A percentile compares a stretch with the other conserved stretches of the same genome.
Conservation (phyloP, 2,888 invertebrate species). For the Vandiemenella viatica region DNA sequence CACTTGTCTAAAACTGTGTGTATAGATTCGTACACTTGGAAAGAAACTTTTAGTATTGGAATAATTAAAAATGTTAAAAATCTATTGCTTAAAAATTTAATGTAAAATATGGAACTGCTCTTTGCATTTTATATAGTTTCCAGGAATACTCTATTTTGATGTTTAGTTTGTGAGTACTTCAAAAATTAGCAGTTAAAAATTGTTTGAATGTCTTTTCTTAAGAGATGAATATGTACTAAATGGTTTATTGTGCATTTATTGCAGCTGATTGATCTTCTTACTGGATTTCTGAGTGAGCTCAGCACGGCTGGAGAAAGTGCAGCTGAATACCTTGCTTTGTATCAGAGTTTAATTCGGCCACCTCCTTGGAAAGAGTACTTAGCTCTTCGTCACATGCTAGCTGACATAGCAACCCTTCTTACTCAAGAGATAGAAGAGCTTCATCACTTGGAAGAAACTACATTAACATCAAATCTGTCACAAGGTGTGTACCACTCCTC, state of each 20-base stretch:
- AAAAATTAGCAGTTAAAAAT: too few relatives aligned
- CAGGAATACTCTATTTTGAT: too few relatives aligned
- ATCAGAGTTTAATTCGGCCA: slow-evolving; percentile 69
- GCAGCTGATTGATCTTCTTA: slow-evolving; percentile 68
- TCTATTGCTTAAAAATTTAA: too few relatives aligned
- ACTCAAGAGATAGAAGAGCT: slow-evolving; percentile 79
- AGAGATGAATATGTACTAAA: background rate
- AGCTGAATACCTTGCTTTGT: slow-evolving; percentile 76
- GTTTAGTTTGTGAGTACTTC: too few relatives aligned
- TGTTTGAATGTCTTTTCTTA: background rate
- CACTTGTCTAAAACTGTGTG: too few relatives aligned
- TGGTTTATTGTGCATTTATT: slow-evolving; percentile 7
- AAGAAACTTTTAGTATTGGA: too few relatives aligned
- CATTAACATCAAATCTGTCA: slow-evolving; percentile 82
- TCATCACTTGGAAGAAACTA: slow-evolving; percentile 79
- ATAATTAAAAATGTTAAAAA: too few relatives aligned
- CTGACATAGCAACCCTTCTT: slow-evolving; percentile 69
- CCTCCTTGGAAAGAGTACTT: slow-evolving; percentile 89
- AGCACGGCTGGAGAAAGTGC: slow-evolving; percentile 82
- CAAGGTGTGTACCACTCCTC: too few relatives aligned
- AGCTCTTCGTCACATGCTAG: slow-evolving; percentile 71
- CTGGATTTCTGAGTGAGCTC: slow-evolving; percentile 74
- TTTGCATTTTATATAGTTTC: too few relatives aligned
- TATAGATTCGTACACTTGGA: too few relatives aligned
- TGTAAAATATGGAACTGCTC: too few relatives aligned